Evolutionary conservation across 2,113 vertebrate genomes (phyloP).

Genomic region (Aythya baeri): DNA sequence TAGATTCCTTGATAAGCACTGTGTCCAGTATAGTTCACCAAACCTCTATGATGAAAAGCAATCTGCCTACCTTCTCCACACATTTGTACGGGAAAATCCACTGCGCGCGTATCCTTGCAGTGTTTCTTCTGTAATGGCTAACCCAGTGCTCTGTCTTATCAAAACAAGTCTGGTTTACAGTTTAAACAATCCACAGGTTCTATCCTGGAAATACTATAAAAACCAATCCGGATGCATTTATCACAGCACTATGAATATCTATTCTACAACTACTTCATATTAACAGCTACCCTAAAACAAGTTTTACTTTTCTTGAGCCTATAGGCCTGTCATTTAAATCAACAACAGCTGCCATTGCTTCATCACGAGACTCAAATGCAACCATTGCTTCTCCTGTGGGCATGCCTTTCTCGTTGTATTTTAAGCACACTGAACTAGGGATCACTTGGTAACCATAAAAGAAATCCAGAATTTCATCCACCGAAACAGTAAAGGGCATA

Average conservation of each 20-base stretch:
- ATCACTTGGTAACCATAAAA: slow-evolving; percentile 99
- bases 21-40: slow-evolving; percentile 64
- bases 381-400: slow-evolving; percentile 99
- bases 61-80: slow-evolving; percentile 62
- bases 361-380: slow-evolving; percentile 94
- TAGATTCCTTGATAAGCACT: slow-evolving; percentile 75
- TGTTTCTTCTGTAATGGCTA: slow-evolving; percentile 64
- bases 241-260: slow-evolving; percentile 81
- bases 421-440: slow-evolving; percentile 94
- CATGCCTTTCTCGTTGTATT: slow-evolving; percentile 96
- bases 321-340: slow-evolving; percentile 98
- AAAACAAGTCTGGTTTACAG: slow-evolving; percentile 75
- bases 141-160: slow-evolving; percentile 72
- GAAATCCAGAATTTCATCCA: slow-evolving; percentile 99
- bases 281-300: slow-evolving; percentile 88
- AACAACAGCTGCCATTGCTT: slow-evolving; percentile 95
- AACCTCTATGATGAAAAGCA: slow-evolving; percentile 51
- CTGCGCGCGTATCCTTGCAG: slow-evolving; percentile 51
- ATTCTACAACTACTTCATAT: slow-evolving; percentile 72
- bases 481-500: slow-evolving; percentile 97
- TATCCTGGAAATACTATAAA: slow-evolving; percentile 80
- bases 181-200: slow-evolving; percentile 79
- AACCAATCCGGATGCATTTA: slow-evolving; percentile 81
- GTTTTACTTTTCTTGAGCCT: slow-evolving; percentile 96
- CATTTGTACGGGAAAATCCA: slow-evolving; percentile 60